Base-by-base conservation (phyloP, 2,113 vertebrate species). In the Siniperca chuatsi region DNA sequence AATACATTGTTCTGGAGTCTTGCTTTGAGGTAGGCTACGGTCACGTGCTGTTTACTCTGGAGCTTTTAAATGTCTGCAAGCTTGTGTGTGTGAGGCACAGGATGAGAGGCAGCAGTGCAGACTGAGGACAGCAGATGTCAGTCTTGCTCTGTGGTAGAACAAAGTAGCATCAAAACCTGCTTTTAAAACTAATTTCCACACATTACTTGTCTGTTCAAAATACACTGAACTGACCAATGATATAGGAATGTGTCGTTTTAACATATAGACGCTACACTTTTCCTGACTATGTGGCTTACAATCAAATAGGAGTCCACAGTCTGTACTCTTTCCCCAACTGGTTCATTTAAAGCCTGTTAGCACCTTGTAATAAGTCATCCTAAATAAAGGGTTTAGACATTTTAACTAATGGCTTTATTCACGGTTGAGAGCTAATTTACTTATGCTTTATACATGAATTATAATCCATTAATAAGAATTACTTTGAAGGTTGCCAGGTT, bases 81-180 rank as follows among this genome's bases (percentile, higher is more conserved):
- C 11, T 20, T 12, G 18, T 61, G 52, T 70, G 70, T 58, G 20
- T 3, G 35, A 10, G 50, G 25, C 7, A 33, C 1, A 50, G 21
- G 10, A 23, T 9, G 18, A 40, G 48, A 25, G 29, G 10, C 6
- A 15, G 13, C 29, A 2, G 40, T 48, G 23, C 4, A 33, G 35
- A 6, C 29, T 9, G 52, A 69, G 12, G 55, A 82, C 92, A 87
- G 90, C 75, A 93, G 94, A 75, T 89, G 94, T 90, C 94, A 95
- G 90, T 90, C 46, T 92, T 93, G 87, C 84, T 88, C 93, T 87
- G 48, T 62, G 60, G 46, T 81, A 42, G 13, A 67, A 55, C 29
- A 35, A 16, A 44, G 10, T 7, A 1, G 8, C 11, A 12, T 1
- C 2, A 8, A 54, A 70, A 11, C 0, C 18, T 50, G 18, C 23